A percentile compares a stretch with the other conserved stretches of the same genome.
These are phyloP conservation scores for Polia nebulosa DNA, from an alignment of 2,888 invertebrate genomes.

Conservation along the genomic window DNA sequence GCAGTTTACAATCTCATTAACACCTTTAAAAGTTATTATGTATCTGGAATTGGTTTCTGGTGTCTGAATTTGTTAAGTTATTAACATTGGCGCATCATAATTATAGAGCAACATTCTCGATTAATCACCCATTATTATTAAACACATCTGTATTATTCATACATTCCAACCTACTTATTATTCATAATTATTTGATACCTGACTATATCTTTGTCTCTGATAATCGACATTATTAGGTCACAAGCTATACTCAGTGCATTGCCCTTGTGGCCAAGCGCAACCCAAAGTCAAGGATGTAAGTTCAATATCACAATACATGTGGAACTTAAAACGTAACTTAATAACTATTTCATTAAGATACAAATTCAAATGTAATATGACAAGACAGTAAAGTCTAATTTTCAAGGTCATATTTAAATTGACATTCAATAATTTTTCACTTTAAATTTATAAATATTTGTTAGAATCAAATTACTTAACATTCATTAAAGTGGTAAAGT, in stretches of 20 bases:
- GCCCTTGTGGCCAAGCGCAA: slow-evolving; percentile 25
- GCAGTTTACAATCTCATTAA: no score
- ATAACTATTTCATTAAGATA: not conserved
- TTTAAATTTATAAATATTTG: not conserved
- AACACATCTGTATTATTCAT: not conserved
- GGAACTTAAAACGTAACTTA: not conserved
- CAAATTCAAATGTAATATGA: slow-evolving; percentile 17
- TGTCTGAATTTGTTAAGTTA: no score
- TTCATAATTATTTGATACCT: slow-evolving; percentile 6
- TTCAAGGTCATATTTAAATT: slow-evolving; percentile 12
- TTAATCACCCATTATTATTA: not conserved
- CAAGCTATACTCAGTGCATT: slow-evolving; percentile 34
- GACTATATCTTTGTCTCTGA: not conserved
- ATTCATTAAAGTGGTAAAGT: slow-evolving; percentile 2
- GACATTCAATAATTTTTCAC: slow-evolving; percentile 19
- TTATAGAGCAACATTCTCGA: not conserved
- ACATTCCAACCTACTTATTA: slow-evolving; percentile 3
- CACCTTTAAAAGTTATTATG: no score
- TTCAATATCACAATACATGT: slow-evolving; percentile 29
- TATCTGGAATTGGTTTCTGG: no score
- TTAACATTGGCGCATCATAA: not conserved
- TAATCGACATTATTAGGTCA: slow-evolving; percentile 37
- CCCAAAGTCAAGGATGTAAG: slow-evolving; percentile 24
- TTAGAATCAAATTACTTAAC: slow-evolving; percentile 7
- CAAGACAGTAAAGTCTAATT: not conserved